Evolutionary conservation across 2,888 invertebrate genomes (phyloP), one percentile per base, ranked within the genome.

Genomic region (Phymatocera aterrima): DNA sequence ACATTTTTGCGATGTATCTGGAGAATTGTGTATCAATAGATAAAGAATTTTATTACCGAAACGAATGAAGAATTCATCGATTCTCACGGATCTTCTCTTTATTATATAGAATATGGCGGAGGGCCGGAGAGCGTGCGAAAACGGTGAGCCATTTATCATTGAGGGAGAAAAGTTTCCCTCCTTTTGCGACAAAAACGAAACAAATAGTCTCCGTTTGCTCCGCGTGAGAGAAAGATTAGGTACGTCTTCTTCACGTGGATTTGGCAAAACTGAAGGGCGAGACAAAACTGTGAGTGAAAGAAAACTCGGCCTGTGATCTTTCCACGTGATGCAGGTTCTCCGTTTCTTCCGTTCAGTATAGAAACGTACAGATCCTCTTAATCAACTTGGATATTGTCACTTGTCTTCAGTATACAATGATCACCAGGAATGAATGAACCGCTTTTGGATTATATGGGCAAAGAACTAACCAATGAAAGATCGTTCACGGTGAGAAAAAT

Each of bases 351-450:
- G 31, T 70, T 70, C 48, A 70, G n/a, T 31, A n/a, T n/a, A n/a
- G n/a, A n/a, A 46, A 46, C 21, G 70, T 15, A 28, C 28, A 70
- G 51, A 31, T 70, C 70, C 70, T 48, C 31, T 70, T 70, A 70
- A 70, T 70, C 70, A 70, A 48, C 70, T 24, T 21, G 31, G 70
- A 70, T 70, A 70, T 65, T 65, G 65, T 65, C 65, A 43, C 43
- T 43, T 28, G 24, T 65, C 65, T 43, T 48, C 31, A 18, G 70
- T 70, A n/a, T n/a, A 70, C 48, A 70, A 18, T 70, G 70, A 70
- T 70, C 31, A 70, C 48, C n/a, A 43, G 51, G n/a, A 48, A 34
- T 43, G 65, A 48, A 70, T 70, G 28, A 48, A 70, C 15, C n/a
- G 70, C 34, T 48, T 48, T 46, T n/a, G 61, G 34, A 61, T 61